Evolutionary conservation across 2,113 vertebrate species (phyloP).

Genomic region (Menidia beryllina): DNA sequence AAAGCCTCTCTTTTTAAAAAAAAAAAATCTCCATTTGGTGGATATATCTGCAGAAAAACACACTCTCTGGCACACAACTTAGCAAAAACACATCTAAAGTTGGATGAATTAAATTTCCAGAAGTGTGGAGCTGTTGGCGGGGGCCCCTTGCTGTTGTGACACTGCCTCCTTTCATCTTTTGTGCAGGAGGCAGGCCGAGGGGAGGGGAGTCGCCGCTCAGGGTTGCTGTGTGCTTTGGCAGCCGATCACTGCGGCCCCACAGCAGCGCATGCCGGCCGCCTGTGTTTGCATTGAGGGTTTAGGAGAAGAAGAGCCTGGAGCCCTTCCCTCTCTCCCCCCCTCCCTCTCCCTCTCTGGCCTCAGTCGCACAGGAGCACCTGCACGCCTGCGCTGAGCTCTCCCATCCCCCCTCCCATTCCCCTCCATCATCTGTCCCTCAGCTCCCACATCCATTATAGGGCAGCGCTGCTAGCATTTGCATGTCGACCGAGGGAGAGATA

Average conservation of each 20-base stretch:
- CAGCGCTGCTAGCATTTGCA: slow-evolving; percentile 59
- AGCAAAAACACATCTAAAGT: slow-evolving; percentile 8
- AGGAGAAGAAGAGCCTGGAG: slow-evolving; percentile 41
- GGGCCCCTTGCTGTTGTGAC: slow-evolving; percentile 22
- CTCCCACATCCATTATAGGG: slow-evolving; percentile 74
- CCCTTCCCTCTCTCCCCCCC: slow-evolving; percentile 2
- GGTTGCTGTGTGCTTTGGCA: slow-evolving; percentile 51
- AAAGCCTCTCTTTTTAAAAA: slow-evolving; percentile 8
- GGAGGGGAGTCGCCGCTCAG: slow-evolving; percentile 32
- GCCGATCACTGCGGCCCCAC: slow-evolving; percentile 41
- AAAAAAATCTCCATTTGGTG: neutral
- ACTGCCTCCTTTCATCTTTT: neutral
- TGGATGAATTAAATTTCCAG: neutral
- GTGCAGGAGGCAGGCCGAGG: slow-evolving; percentile 17
- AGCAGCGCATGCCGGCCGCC: slow-evolving; percentile 32
- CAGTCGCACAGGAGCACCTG: slow-evolving; percentile 66
- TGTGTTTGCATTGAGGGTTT: slow-evolving; percentile 39
- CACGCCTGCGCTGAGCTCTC: slow-evolving; percentile 76
- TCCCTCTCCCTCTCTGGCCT: slow-evolving; percentile 29
- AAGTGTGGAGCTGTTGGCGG: neutral
- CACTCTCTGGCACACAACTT: neutral
- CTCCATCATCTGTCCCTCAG: slow-evolving; percentile 76
- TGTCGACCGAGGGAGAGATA: slow-evolving; percentile 37
- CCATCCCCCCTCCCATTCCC: slow-evolving; percentile 44
- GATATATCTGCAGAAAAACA: neutral